These are phyloP conservation scores for Pterostichus niger DNA, from an alignment of 2,888 invertebrate genomes.

Conservation along the genomic window DNA sequence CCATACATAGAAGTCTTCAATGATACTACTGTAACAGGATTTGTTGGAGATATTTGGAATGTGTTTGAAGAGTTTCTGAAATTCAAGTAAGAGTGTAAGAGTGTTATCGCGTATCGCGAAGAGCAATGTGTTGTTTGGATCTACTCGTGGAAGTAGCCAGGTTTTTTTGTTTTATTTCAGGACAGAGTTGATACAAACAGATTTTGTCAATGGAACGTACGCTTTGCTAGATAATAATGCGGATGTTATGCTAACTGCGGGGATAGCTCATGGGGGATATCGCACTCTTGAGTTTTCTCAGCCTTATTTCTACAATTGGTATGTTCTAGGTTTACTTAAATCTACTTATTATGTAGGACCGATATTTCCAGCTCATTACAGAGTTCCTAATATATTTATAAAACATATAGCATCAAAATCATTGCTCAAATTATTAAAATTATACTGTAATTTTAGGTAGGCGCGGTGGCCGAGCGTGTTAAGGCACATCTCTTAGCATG, in stretches of 20 bases:
- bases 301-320: constrained; percentile 75
- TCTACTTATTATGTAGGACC: too few relatives aligned
- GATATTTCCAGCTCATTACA: too few relatives aligned
- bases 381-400: too few relatives aligned
- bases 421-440: too few relatives aligned
- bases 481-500: too few relatives aligned
- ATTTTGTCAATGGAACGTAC: constrained; percentile 72
- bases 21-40: constrained; percentile 73
- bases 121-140: constrained; percentile 43
- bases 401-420: too few relatives aligned
- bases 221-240: constrained; percentile 71
- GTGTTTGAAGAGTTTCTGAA: constrained; percentile 73
- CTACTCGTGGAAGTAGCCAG: not conserved
- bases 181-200: constrained; percentile 70
- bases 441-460: too few relatives aligned
- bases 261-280: constrained; percentile 71
- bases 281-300: constrained; percentile 72
- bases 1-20: constrained; percentile 74
- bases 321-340: constrained; percentile 56
- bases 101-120: constrained; percentile 39
- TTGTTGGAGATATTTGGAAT: constrained; percentile 76
- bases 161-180: constrained; percentile 68
- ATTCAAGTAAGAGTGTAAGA: constrained; percentile 75
- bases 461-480: too few relatives aligned
- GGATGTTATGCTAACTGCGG: constrained; percentile 73